phyloP scores from a whole-genome alignment of 2,888 invertebrate species.

The Parnassius mnemosyne region DNA sequence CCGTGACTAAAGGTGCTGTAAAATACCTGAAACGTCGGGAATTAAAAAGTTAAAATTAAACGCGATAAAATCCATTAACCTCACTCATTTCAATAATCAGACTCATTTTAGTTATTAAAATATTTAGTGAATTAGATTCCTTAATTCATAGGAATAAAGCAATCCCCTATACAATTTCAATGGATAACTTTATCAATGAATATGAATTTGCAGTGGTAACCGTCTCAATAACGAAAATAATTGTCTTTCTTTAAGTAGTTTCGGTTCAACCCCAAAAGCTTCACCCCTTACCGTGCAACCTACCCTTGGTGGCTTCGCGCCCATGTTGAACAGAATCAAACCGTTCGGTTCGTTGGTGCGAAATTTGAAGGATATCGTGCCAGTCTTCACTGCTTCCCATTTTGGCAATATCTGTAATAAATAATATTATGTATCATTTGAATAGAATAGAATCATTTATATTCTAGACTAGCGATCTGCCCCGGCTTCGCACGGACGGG shows the following conservation, averaged over 20 bases:
- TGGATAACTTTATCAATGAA: constrained; percentile 17
- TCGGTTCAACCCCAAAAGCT: constrained; percentile 74
- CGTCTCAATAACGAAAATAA: constrained; percentile 35
- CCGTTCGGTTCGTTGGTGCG: constrained; percentile 97
- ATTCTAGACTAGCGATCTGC: too few species aligned
- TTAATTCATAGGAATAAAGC: constrained; percentile 19
- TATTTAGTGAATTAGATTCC: constrained; percentile 19
- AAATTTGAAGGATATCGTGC: constrained; percentile 95
- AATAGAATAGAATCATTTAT: too few species aligned
- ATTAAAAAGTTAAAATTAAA: too few species aligned
- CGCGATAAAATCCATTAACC: too few species aligned
- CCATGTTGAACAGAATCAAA: constrained; percentile 94
- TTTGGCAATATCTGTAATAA: constrained; percentile 88
- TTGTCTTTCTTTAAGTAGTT: constrained; percentile 47
- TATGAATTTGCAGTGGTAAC: constrained; percentile 10
- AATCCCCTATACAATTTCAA: constrained; percentile 28
- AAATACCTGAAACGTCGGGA: too few species aligned
- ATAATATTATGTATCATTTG: too few species aligned
- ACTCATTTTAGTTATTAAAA: too few species aligned
- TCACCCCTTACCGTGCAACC: constrained; percentile 83
- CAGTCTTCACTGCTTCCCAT: constrained; percentile 94
- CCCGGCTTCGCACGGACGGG: too few species aligned
- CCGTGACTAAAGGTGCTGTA: too few species aligned
- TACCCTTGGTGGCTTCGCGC: constrained; percentile 87
- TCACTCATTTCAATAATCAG: too few species aligned